Conservation (phyloP, 2,113 vertebrate species). For the Chauna torquata region DNA sequence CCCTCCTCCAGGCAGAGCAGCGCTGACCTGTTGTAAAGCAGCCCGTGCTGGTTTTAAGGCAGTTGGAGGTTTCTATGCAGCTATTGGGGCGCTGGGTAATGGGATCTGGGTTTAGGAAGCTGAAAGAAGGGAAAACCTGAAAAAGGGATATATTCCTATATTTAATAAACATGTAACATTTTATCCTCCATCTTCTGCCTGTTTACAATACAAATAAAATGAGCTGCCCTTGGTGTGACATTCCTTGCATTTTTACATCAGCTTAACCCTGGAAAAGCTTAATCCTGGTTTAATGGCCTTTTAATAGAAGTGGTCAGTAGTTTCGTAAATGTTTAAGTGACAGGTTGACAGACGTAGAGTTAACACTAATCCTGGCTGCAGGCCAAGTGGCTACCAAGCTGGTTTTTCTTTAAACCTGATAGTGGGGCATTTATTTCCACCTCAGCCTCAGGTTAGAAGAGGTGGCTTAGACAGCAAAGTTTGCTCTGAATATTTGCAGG, state of each 20-base stretch:
- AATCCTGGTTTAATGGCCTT: conserved; percentile 78
- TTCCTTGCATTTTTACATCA: conserved; percentile 75
- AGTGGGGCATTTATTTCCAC: conserved; percentile 23
- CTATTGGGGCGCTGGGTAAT: neutral
- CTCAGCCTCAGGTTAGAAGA: conserved; percentile 41
- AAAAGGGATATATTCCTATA: neutral
- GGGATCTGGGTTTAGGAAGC: conserved; percentile 26
- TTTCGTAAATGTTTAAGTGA: conserved; percentile 77
- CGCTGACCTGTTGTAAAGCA: neutral
- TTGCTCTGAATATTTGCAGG: conserved; percentile 18
- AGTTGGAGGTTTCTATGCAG: neutral
- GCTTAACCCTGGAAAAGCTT: conserved; percentile 71
- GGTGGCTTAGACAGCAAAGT: neutral
- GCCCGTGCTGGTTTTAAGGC: neutral
- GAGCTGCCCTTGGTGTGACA: conserved; percentile 62
- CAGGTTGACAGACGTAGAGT: conserved; percentile 73
- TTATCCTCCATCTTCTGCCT: conserved; percentile 39
- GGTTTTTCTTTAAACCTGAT: conserved; percentile 62
- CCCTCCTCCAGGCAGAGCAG: accelerated
- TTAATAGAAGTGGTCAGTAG: conserved; percentile 77
- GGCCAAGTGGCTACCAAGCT: conserved; percentile 67
- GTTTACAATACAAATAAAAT: conserved; percentile 61
- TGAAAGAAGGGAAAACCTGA: neutral
- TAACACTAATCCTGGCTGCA: conserved; percentile 74
- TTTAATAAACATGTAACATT: conserved; percentile 62